A percentile compares a stretch with the other conserved stretches of the same genome.
These are phyloP conservation scores for Nasonia vitripennis DNA, from an alignment of 1,140 invertebrate genomes.

Conservation along the genomic window DNA sequence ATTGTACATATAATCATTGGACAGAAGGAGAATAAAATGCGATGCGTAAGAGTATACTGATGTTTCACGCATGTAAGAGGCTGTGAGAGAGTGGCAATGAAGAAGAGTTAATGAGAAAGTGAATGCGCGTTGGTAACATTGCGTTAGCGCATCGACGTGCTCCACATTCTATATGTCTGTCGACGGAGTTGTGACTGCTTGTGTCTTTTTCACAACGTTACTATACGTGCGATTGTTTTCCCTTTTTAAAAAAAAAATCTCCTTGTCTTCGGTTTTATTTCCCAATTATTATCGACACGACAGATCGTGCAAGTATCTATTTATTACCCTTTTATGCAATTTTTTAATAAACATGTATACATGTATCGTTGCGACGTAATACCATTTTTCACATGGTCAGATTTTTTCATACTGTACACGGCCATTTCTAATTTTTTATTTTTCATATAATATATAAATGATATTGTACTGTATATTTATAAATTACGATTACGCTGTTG, in stretches of 20 bases:
- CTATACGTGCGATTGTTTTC: not conserved
- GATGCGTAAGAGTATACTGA: slow-evolving; percentile 10
- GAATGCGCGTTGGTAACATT: not conserved
- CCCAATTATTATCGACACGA: not conserved
- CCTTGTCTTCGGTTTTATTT: not conserved
- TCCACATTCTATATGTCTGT: not conserved
- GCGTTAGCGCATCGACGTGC: not conserved
- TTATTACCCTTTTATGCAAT: not conserved
- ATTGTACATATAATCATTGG: slow-evolving; percentile 43
- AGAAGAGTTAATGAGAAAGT: not conserved
- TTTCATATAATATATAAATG: slow-evolving; percentile 32
- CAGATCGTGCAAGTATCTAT: not conserved
- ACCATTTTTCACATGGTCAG: slow-evolving; percentile 9
- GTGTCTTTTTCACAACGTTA: slow-evolving; percentile 5
- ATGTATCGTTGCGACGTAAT: not conserved
- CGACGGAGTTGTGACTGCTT: slow-evolving; percentile 2
- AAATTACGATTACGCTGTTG: slow-evolving; percentile 32
- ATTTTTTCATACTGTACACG: slow-evolving; percentile 8
- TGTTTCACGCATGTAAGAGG: slow-evolving; percentile 36
- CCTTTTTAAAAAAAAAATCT: not conserved
- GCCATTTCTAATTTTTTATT: slow-evolving; percentile 45
- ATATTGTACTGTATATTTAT: slow-evolving; percentile 43
- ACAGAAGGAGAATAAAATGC: not conserved
- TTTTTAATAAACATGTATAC: not conserved
- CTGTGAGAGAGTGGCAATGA: slow-evolving; percentile 37